These are phyloP conservation scores for Hydractinia echinata DNA, from an alignment of 30 jellyfish, hydroid and myxozoan genomes.

Conservation along the genomic window DNA sequence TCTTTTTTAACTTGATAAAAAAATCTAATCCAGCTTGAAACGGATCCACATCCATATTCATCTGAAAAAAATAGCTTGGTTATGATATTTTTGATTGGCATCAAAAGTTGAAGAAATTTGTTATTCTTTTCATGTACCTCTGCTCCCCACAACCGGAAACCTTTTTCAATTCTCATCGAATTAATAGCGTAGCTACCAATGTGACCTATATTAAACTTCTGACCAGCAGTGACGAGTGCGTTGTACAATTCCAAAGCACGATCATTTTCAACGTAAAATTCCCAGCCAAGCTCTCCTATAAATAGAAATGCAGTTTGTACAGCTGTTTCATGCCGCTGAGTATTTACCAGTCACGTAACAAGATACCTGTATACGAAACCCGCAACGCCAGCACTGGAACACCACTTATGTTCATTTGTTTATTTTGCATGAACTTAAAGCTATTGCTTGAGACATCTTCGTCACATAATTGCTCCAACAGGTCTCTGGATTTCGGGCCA, in stretches of 20 bases:
- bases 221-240: constrained; percentile 71
- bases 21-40: constrained; percentile 96
- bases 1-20: constrained; percentile 88
- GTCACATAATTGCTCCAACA: constrained; percentile 56
- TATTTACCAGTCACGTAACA: neutral
- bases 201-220: constrained; percentile 82
- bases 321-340: neutral
- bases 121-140: constrained; percentile 57
- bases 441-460: constrained; percentile 80
- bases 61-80: constrained; percentile 44
- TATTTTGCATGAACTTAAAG: constrained; percentile 81
- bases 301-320: neutral
- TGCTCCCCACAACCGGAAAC: constrained; percentile 98
- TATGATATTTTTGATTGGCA: too few species aligned
- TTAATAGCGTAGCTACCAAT: constrained; percentile 90
- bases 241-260: constrained; percentile 68
- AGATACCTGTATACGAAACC: constrained; percentile 93
- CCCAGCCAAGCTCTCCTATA: constrained; percentile 99
- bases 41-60: constrained; percentile 95
- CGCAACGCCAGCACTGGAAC: constrained; percentile 90
- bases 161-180: constrained; percentile 87
- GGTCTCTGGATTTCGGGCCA: constrained; percentile 86
- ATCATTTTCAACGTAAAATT: constrained; percentile 79
- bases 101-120: neutral
- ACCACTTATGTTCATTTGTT: constrained; percentile 73